A percentile compares a stretch with the other conserved stretches of the same genome.
These are phyloP conservation scores for Drosophila santomea DNA, from an alignment of 1,140 invertebrate species.

Conservation along the genomic window DNA sequence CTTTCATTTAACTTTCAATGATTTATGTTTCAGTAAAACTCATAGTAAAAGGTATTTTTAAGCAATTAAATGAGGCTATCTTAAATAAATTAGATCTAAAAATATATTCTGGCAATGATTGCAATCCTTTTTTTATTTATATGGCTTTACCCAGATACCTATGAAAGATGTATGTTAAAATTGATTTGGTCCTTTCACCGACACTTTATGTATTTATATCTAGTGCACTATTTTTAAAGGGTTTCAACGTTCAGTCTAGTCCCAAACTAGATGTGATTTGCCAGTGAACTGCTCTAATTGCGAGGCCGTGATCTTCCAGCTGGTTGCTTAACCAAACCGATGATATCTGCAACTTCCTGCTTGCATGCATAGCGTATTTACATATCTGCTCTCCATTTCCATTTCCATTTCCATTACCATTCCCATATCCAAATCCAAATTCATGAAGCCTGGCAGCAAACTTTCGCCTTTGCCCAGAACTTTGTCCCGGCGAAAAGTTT, in stretches of 20 bases:
- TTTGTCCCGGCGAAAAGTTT: constrained; percentile 35
- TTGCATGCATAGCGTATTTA: constrained; percentile 20
- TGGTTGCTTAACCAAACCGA: constrained; percentile 37
- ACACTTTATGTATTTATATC: too few relatives aligned
- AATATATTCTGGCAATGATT: not conserved
- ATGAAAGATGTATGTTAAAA: too few relatives aligned
- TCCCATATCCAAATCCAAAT: constrained; percentile 7
- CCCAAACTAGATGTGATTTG: constrained; percentile 1
- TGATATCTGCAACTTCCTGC: constrained; percentile 27
- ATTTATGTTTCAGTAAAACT: not conserved
- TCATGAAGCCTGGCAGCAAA: constrained; percentile 7
- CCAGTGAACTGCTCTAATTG: constrained; percentile 29
- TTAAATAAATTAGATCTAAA: too few relatives aligned
- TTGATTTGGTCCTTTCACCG: too few relatives aligned
- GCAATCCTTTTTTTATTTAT: not conserved
- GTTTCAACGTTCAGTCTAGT: not conserved
- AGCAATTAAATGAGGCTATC: too few relatives aligned
- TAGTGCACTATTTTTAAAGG: not conserved
- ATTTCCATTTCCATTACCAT: constrained; percentile 9
- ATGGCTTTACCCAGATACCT: too few relatives aligned
- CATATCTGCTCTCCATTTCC: constrained; percentile 25
- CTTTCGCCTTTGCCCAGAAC: constrained; percentile 22
- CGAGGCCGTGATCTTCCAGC: constrained; percentile 36
- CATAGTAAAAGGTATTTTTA: not conserved
- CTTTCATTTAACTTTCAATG: not conserved